phyloP scores from a whole-genome alignment of 2,888 invertebrate genomes.

The Tenodera sinensis region DNA sequence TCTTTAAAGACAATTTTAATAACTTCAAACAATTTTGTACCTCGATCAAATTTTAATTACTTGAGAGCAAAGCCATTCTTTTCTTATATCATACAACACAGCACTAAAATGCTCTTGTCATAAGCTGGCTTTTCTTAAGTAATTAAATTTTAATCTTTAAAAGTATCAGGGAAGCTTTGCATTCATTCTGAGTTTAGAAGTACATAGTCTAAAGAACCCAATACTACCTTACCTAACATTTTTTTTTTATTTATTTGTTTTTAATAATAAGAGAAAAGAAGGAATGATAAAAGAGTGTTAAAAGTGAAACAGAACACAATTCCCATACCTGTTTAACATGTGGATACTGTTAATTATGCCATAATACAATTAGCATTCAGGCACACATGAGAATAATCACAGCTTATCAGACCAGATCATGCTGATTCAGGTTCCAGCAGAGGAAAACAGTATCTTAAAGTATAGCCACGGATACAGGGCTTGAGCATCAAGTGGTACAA shows the following conservation, averaged over 20 bases:
- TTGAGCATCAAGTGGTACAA: background rate
- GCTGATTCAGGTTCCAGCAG: conserved; percentile 20
- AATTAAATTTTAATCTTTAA: background rate
- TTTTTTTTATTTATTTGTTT: background rate
- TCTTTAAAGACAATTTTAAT: too few species aligned
- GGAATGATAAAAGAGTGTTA: background rate
- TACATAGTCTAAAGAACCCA: background rate
- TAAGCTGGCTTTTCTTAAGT: background rate
- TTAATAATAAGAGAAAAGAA: background rate
- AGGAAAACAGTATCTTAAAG: background rate
- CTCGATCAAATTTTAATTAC: background rate
- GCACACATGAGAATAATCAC: conserved; percentile 24
- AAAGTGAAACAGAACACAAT: background rate
- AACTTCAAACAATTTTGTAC: too few species aligned
- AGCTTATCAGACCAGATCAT: conserved; percentile 19
- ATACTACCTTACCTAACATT: background rate
- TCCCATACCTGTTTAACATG: background rate
- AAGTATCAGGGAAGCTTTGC: background rate
- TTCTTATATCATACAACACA: background rate
- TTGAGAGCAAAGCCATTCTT: background rate
- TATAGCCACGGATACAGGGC: background rate
- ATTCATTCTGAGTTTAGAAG: background rate
- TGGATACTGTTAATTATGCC: conserved; percentile 2
- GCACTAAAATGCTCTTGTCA: background rate
- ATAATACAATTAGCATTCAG: conserved; percentile 9